Conservation (phyloP, 2,888 invertebrate genomes). For the Brachypterus glaber region DNA sequence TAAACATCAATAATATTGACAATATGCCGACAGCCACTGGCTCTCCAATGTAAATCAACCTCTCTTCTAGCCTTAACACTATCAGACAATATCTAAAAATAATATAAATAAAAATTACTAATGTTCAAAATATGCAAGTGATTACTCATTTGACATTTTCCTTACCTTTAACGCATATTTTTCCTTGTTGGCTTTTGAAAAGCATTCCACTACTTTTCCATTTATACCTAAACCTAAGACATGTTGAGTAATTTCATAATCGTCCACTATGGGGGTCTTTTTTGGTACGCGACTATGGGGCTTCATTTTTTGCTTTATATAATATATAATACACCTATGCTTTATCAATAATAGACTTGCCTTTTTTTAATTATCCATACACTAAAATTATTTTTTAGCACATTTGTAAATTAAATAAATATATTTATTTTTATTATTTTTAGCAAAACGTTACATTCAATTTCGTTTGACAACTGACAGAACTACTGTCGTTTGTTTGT, state of each 20-base stretch:
- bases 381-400: too few relatives aligned
- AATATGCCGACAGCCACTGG: slow-evolving; percentile 83
- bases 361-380: too few relatives aligned
- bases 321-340: too few relatives aligned
- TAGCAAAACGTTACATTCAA: too few relatives aligned
- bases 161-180: slow-evolving; percentile 87
- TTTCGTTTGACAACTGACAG: too few relatives aligned
- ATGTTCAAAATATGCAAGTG: neutral
- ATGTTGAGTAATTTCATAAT: slow-evolving; percentile 85
- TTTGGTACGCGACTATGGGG: slow-evolving; percentile 49
- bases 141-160: neutral
- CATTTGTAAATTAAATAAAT: too few relatives aligned
- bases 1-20: slow-evolving; percentile 90
- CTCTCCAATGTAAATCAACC: slow-evolving; percentile 92
- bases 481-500: too few relatives aligned
- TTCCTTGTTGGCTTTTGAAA: slow-evolving; percentile 60
- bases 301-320: slow-evolving; percentile 21
- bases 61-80: slow-evolving; percentile 87
- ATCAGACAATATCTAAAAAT: slow-evolving; percentile 71
- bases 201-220: slow-evolving; percentile 97
- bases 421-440: too few relatives aligned
- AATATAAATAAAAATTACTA: slow-evolving; percentile 7
- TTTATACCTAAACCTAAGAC: slow-evolving; percentile 96
- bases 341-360: too few relatives aligned
- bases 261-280: slow-evolving; percentile 73